These are phyloP conservation scores for Neoseiulus cucumeris DNA, from an alignment of 1,140 invertebrate species.

Conservation along the genomic window DNA sequence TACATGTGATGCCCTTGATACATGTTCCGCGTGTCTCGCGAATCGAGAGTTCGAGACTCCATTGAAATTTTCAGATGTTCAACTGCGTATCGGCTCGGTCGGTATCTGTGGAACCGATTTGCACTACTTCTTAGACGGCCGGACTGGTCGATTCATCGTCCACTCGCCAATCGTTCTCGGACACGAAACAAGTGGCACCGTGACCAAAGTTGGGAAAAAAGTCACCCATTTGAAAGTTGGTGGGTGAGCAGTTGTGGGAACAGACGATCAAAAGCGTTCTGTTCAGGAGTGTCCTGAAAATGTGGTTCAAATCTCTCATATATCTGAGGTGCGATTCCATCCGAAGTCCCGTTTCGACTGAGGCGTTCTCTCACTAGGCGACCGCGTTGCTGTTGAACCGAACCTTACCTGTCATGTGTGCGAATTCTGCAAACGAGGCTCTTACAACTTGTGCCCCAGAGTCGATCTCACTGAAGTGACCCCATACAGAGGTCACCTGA, in stretches of 20 bases:
- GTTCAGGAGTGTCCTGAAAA: too few relatives aligned
- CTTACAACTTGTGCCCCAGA: conserved; percentile 70
- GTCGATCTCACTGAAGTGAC: conserved; percentile 69
- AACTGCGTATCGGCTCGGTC: conserved; percentile 64
- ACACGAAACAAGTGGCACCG: conserved; percentile 60
- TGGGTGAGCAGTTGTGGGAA: conserved; percentile 26
- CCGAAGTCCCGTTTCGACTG: not conserved
- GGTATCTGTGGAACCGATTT: conserved; percentile 94
- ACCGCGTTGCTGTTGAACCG: conserved; percentile 80
- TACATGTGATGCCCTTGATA: not conserved
- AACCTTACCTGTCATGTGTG: conserved; percentile 68
- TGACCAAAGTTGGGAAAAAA: conserved; percentile 44
- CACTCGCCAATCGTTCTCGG: conserved; percentile 68
- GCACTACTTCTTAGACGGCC: conserved; percentile 61
- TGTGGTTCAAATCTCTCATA: not conserved
- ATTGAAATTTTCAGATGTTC: conserved; percentile 23
- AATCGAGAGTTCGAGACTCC: conserved; percentile 5
- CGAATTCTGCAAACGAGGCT: conserved; percentile 58
- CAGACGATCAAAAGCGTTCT: conserved; percentile 7
- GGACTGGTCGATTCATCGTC: conserved; percentile 60
- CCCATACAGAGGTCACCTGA: conserved; percentile 22
- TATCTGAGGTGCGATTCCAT: not conserved
- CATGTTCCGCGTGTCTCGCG: not conserved
- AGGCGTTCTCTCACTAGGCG: conserved; percentile 36
- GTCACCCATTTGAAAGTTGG: conserved; percentile 48